These are phyloP conservation scores for Montipora capricornis DNA, from an alignment of 64 coral and sea anemone species.

Conservation along the genomic window DNA sequence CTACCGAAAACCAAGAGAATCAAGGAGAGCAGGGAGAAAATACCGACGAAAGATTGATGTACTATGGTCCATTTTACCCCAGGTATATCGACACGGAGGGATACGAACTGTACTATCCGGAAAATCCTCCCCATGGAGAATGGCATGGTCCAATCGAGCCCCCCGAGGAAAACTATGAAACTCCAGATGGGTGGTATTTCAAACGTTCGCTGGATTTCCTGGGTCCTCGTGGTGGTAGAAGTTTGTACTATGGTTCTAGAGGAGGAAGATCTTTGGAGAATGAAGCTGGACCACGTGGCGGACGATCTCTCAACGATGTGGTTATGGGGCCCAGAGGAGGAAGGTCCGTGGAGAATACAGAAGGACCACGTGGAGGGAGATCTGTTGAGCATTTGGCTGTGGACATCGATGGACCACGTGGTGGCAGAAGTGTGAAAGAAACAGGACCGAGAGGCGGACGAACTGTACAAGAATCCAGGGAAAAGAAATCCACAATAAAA, in stretches of 20 bases:
- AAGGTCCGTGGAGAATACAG: neutral
- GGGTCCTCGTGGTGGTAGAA: constrained; percentile 65
- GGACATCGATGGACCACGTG: constrained; percentile 23
- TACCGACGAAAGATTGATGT: constrained; percentile 2
- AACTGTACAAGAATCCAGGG: neutral
- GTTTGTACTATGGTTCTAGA: constrained; percentile 53
- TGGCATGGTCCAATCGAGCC: constrained; percentile 38
- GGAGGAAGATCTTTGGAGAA: constrained; percentile 44
- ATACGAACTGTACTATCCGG: constrained; percentile 32
- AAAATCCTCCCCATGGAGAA: constrained; percentile 14
- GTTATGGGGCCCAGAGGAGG: constrained; percentile 49
- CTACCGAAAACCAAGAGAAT: neutral
- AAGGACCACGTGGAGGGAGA: constrained; percentile 68
- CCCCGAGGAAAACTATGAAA: constrained; percentile 22
- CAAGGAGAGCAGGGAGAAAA: neutral
- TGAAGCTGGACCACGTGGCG: constrained; percentile 44
- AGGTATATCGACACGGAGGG: neutral
- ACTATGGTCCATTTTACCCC: constrained; percentile 44
- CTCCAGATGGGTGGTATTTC: neutral
- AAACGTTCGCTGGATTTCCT: constrained; percentile 17
- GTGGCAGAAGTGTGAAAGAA: neutral
- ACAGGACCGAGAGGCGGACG: constrained; percentile 27
- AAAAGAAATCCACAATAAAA: constrained; percentile 4
- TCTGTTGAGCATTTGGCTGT: neutral
- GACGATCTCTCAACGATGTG: constrained; percentile 31